Evolutionary conservation across 2,888 invertebrate species (phyloP), one percentile per base, ranked within the genome.

Genomic region (Hyalella azteca): DNA sequence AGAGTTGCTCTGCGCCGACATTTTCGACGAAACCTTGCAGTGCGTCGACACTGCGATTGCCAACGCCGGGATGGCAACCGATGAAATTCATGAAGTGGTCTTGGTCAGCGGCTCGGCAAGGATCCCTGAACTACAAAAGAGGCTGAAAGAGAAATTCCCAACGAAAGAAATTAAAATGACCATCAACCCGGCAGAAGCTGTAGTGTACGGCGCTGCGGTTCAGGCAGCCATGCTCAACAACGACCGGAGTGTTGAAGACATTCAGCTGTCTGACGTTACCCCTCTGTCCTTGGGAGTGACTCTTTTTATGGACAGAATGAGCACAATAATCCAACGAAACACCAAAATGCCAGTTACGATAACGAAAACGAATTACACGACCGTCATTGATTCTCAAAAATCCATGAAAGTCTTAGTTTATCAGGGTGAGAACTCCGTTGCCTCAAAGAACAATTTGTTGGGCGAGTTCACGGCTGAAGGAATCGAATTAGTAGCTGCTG

Each of bases 81-180:
- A 85, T 54, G 85, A 86, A 82, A 85, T 79, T 41, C 82, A 85
- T 50, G 85, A 90, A 89, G 88, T 90, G 73, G 87, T 94, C 1
- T 86, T 94, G 22, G 91, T 92, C 86, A 94, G 94, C 19, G 94
- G 93, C 15, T 91, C 92, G 73, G 91, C 93, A 89, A 93, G 93
- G 87, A 92, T 93, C 82, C 93, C 93, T 0, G 91, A 92, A 86
- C 88, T 94, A 22, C 93, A 93, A 86, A 90, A 92, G 40, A 90
- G 91, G 1, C 90, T 94, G 60, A 90, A 90, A 0, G 91, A 90
- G 79, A 88, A 91, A 41, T 90, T 93, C 83, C 91, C 92, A 0
- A 90, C 91, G 82, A 92, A 93, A 40, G 92, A 92, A 86, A 86
- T 93, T 1, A 88, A 93, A 26, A 90, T 90, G 41, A 86, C 86